Conservation (phyloP, 2,797 vertebrate genomes). For the Spizella passerina region DNA sequence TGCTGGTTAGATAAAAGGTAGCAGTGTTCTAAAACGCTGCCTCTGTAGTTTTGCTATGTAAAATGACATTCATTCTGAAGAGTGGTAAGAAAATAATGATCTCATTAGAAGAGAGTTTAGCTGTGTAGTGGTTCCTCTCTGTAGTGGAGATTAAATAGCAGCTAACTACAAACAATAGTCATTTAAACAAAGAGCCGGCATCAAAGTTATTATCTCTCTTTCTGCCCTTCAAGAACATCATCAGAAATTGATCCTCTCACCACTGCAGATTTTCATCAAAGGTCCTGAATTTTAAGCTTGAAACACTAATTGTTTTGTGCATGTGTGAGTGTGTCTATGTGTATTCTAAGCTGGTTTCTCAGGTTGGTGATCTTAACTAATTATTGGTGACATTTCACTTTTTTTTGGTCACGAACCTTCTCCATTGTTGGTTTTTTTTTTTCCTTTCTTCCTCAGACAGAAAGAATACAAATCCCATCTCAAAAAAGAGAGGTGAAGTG, state of each 20-base stretch:
- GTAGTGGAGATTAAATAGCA: constrained; percentile 74
- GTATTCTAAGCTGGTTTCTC: constrained; percentile 26
- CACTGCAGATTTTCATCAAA: constrained; percentile 54
- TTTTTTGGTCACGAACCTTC: constrained; percentile 16
- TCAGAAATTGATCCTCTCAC: constrained; percentile 60
- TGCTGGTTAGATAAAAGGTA: constrained; percentile 74
- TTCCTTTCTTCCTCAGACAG: background rate
- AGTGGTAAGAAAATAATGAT: constrained; percentile 74
- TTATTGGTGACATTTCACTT: constrained; percentile 31
- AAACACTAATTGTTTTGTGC: constrained; percentile 57
- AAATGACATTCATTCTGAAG: constrained; percentile 72
- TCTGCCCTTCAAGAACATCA: constrained; percentile 66
- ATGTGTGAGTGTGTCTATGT: background rate
- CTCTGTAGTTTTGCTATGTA: constrained; percentile 70
- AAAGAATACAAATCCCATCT: background rate
- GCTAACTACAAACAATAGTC: constrained; percentile 77
- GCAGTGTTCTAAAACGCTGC: constrained; percentile 65
- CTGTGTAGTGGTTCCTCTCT: constrained; percentile 72
- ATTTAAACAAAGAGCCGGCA: constrained; percentile 62
- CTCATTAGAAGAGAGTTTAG: constrained; percentile 68
- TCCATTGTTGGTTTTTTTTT: background rate
- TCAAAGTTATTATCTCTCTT: constrained; percentile 66
- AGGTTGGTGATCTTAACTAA: constrained; percentile 43
- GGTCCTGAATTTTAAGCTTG: constrained; percentile 60
- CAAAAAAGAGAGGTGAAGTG: background rate